Evolutionary conservation across 1,140 invertebrate species (phyloP), one percentile per base, ranked within the genome.

Genomic region (Brachystomella parvula): DNA sequence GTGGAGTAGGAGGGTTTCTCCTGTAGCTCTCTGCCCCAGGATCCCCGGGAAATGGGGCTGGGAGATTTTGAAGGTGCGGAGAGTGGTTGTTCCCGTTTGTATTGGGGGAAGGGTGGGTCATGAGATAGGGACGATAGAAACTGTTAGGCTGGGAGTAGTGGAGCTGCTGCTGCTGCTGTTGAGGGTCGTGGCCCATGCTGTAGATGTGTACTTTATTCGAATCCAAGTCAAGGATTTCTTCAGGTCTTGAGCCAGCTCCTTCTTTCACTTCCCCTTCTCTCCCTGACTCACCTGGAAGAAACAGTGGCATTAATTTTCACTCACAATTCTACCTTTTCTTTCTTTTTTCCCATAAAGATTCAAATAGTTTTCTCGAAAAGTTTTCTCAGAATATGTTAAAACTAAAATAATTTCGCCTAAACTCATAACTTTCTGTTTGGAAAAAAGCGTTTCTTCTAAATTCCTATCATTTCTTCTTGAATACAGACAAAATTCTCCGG

Each of bases 211-310:
- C 89, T 78, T 92, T 92, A 73, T 92, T 89, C 0, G 89, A 92
- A 76, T 93, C 90, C 61, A 94, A 78, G 77, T 94, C 90, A 35
- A 94, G 80, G 65, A 94, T 88, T 74, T 92, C 89, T 74, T 92
- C 89, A 1, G 88, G 85, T 19, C 85, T 83, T 66, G 86, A 86
- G 86, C 85, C 29, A 83, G 82, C 70, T 85, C 33, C 2, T 28
- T 53, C 19, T n/a, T n/a, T n/a, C n/a, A n/a, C n/a, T 47, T 65
- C 35, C 12, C 2, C 2, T 24, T 47, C 24, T 49, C 30, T 24
- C 28, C 28, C 6, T 2, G 21, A 56, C 9, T 19, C 44, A 19
- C 1, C 53, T 57, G 24, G 28, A 21, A 44, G 33, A 6, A 33
- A 31, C 28, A 31, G 30, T 61, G 58, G 29, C 49, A 24, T 24